Evolutionary conservation across 2,797 vertebrate genomes (phyloP), one percentile per base, ranked within the genome.

Genomic region (Rhinella marina): DNA sequence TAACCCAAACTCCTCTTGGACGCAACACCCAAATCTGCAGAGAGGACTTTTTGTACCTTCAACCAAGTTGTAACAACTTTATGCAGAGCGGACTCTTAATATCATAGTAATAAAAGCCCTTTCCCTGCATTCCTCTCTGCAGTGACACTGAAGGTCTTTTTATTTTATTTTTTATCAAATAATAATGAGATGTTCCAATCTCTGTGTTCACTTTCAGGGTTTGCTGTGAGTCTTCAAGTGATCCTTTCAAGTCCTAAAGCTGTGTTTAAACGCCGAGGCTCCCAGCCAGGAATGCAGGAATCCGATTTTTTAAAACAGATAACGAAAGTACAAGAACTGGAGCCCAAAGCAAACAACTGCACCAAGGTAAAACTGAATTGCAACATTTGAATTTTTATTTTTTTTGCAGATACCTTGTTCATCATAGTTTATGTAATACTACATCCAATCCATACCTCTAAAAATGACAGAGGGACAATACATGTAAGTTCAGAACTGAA

Each of bases 291-390:
- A 89, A 99, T 99, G 98, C 98, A 99, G 93, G 98, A 99, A 94
- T 99, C 98, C 0, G 98, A 99, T 94, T 99, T 99, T 92, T 96
- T 99, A 89, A 98, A 98, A 90, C 98, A 99, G 94, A 99, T 99
- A 92, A 98, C 97, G 54, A 98, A 96, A 84, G 96, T 99, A 85
- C 95, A 97, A 21, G 98, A 99, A 84, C 92, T 99, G 93, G 98
- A 99, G 92, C 98, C 98, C 23, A 99, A 99, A 93, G 98, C 98
- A 83, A 96, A 91, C 91, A 99, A 99, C 93, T 99, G 98, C 95
- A 99, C 98, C 75, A 95, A 96, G 98, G 98, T 99, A 95, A 48
- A 61, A 72, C 56, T 64, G 66, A 54, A 59, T 75, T 87, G 81
- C 14, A 57, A 87, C 29, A 82, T 41, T 59, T 57, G 25, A 79